These are phyloP conservation scores for Melikaiella ostensackeni DNA, from an alignment of 2,888 invertebrate genomes.

Conservation along the genomic window DNA sequence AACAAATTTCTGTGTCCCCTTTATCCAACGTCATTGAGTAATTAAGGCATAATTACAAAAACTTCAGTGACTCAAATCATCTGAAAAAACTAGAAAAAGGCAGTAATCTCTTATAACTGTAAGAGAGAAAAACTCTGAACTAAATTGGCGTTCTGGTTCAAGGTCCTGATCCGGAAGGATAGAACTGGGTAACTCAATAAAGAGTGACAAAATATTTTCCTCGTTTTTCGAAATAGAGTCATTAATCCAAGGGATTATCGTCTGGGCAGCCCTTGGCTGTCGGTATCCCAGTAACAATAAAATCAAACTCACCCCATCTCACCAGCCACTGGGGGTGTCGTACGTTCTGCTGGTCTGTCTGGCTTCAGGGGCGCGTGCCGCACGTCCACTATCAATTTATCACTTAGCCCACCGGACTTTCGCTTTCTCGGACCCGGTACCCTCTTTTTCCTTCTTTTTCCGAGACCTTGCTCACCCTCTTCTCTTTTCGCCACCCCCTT, in stretches of 20 bases:
- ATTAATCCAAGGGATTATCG: conserved; percentile 34
- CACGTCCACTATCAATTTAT: conserved; percentile 76
- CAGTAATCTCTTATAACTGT: no score
- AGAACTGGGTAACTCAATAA: background rate
- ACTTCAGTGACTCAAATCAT: no score
- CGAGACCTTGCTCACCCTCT: conserved; percentile 56
- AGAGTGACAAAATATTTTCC: conserved; percentile 20
- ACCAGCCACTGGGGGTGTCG: conserved; percentile 52
- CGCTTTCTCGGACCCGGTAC: conserved; percentile 62
- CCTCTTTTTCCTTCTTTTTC: conserved; percentile 62
- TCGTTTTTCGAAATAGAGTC: conserved; percentile 29
- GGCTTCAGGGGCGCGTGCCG: conserved; percentile 65
- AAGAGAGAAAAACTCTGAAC: background rate
- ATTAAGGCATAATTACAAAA: no score
- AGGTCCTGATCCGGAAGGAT: background rate
- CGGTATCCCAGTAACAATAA: conserved; percentile 39
- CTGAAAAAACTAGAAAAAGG: no score
- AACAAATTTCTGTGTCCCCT: no score
- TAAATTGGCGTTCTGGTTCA: conserved; percentile 6
- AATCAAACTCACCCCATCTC: conserved; percentile 44
- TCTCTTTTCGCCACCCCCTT: conserved; percentile 48
- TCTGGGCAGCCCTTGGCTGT: conserved; percentile 20
- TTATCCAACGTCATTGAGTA: no score
- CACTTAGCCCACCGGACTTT: conserved; percentile 67
- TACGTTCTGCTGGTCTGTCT: conserved; percentile 62